Base-by-base conservation (phyloP, 2,888 invertebrate genomes). In the Mythimna impura region DNA sequence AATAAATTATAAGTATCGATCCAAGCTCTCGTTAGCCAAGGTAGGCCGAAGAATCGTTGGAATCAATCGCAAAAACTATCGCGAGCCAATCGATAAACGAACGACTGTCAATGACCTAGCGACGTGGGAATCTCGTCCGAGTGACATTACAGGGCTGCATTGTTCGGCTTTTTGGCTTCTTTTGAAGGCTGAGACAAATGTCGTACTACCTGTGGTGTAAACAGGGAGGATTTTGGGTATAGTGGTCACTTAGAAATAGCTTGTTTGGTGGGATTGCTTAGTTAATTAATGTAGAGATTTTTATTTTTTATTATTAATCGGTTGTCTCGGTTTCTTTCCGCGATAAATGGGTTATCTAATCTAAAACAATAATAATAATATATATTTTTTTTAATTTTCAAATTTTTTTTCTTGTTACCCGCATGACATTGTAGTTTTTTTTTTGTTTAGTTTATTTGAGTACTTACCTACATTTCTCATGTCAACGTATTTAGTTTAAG, bases 91-190 rank as follows among this genome's bases (percentile, higher is more conserved):
- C 94, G 93, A 92, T 91, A 75, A 79, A 66, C 66, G 78, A 75
- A 63, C 88, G 74, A 87, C 92, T 68, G 95, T 95, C 95, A 94
- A 91, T 90, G 95, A 94, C 95, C 95, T 86, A 87, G 67, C 81
- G 89, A 93, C 93, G 95, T 95, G 95, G 94, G 95, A 95, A 95
- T 94, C 92, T 89, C 86, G 89, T 84, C 88, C 80, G 82, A 88
- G 88, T 89, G 92, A 90, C 91, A 89, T 91, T 91, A 88, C 90
- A 82, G 84, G 17, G 66, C 73, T 62, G 76, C 81, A 83, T 84
- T 79, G 81, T 80, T 67, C 71, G 72, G 66, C 76, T 75, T 84
- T 84, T 84, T 78, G 79, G 77, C 61, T 76, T 73, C 58, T 54
- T 22, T 43, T 66, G 71, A 80, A 82, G 76, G 73, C 67, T 80